Base-by-base conservation (phyloP, 2,888 invertebrate genomes). In the Rhingia campestris region DNA sequence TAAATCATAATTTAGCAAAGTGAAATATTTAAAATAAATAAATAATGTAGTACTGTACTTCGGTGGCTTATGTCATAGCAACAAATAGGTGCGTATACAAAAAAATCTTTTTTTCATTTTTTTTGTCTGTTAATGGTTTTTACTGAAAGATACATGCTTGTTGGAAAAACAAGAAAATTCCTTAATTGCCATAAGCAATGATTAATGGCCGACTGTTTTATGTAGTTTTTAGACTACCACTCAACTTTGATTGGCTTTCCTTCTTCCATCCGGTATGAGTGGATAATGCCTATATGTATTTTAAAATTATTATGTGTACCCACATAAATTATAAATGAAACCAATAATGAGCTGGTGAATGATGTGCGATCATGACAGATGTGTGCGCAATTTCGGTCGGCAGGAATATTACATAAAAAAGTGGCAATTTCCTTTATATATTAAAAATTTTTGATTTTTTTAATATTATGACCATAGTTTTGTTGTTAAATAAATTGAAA, bases 151-250 rank as follows among this genome's bases (percentile, higher is more conserved):
- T 43, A 51, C 59, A 59, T 14, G 70, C 41, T 59, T 39, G 49
- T 70, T 70, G 7, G 22, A 47, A 12, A 47, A 3, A 41, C 6
- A 72, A 54, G 63, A 54, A 56, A 47, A 64, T 73, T 73, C 63
- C 39, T 72, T 66, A 72, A 64, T 66, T 66, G 58, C 51, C 54
- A 53, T 22, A 59, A 51, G 39, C 22, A 30, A 51, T 79, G 64
- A 72, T 66, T 77, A 64, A 72, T 63, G 70, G 43, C 41, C n/a
- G 3, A 2, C 33, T 49, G 12, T 30, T 35, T 30, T 45, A 33
- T 49, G 43, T n/a, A 39, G 33, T 56, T 10, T 32, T 53, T 22
- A 43, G 30, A 10, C 22, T 5, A 5, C 6, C 30, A 39, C 22
- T 22, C 22, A 22, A 22, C 22, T 49, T 47, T 49, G 30, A 22